phyloP scores from a whole-genome alignment of 2,888 invertebrate genomes.

The Drosophila anomelani region DNA sequence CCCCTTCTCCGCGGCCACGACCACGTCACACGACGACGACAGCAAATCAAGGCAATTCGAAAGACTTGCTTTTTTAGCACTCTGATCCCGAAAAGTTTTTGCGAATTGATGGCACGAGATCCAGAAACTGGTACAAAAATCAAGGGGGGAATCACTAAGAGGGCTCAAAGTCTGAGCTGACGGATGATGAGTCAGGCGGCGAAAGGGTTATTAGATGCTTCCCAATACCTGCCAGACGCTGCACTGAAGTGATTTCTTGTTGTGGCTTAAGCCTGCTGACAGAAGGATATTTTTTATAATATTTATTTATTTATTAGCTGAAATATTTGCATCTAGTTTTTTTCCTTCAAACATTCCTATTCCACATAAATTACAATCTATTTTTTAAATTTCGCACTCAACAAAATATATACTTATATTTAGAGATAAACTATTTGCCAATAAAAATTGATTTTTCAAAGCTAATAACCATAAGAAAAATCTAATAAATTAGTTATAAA shows the following conservation, averaged over 20 bases:
- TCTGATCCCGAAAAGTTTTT: conserved; percentile 21
- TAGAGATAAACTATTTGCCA: background rate
- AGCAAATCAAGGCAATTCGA: conserved; percentile 11
- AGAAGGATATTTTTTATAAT: background rate
- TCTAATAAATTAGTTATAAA: background rate
- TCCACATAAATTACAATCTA: no score
- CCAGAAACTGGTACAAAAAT: conserved; percentile 21
- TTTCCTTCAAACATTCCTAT: no score
- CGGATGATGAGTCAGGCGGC: conserved; percentile 22
- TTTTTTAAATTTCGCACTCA: accelerated
- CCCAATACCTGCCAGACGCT: background rate
- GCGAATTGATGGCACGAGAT: conserved; percentile 32
- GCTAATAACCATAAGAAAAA: background rate
- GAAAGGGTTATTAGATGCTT: conserved; percentile 6
- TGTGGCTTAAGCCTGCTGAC: background rate
- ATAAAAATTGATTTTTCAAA: background rate
- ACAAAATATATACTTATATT: background rate
- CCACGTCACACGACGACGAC: conserved; percentile 16
- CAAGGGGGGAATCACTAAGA: background rate
- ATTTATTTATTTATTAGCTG: background rate
- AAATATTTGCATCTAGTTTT: background rate
- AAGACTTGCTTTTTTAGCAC: conserved; percentile 27
- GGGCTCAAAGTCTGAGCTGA: conserved; percentile 19
- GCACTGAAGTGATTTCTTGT: background rate
- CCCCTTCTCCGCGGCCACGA: conserved; percentile 6